A percentile compares a stretch with the other conserved stretches of the same genome.
These are phyloP conservation scores for Phylloscopus trochilus DNA, from an alignment of 2,113 vertebrate genomes.

Conservation along the genomic window DNA sequence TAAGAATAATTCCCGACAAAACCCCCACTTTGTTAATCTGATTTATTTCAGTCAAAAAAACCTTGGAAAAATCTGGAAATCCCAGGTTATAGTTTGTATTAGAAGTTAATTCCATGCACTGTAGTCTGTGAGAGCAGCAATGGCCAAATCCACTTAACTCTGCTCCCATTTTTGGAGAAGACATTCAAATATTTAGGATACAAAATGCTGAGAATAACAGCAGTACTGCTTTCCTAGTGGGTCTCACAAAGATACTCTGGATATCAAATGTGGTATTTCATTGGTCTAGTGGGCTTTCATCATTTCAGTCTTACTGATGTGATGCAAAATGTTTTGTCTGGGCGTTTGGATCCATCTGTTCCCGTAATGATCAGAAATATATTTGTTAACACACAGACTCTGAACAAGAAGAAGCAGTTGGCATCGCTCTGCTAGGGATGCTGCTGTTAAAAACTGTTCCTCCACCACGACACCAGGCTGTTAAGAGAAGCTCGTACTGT, in stretches of 20 bases:
- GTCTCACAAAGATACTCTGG: neutral
- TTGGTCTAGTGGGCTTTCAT: slow-evolving; percentile 2
- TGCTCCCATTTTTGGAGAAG: neutral
- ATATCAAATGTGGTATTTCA: neutral
- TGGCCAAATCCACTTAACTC: neutral
- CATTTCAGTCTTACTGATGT: neutral
- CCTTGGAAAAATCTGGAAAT: slow-evolving; percentile 2
- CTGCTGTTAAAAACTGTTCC: slow-evolving; percentile 17
- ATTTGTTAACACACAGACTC: neutral
- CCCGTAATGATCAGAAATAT: neutral
- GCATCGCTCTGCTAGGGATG: neutral
- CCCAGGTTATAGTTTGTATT: neutral
- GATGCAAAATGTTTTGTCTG: slow-evolving; percentile 39
- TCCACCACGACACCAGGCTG: neutral
- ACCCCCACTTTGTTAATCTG: neutral
- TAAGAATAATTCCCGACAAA: slow-evolving; percentile 42
- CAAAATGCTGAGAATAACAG: neutral
- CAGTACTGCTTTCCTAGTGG: neutral
- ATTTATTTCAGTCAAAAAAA: slow-evolving; percentile 36
- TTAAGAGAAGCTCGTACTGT: neutral
- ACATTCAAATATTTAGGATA: neutral
- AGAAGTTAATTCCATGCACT: neutral
- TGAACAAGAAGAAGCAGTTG: slow-evolving; percentile 32
- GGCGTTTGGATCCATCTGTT: slow-evolving; percentile 24
- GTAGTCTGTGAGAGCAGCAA: neutral